Base-by-base conservation (phyloP, 2,888 invertebrate species). In the Netelia inedita region DNA sequence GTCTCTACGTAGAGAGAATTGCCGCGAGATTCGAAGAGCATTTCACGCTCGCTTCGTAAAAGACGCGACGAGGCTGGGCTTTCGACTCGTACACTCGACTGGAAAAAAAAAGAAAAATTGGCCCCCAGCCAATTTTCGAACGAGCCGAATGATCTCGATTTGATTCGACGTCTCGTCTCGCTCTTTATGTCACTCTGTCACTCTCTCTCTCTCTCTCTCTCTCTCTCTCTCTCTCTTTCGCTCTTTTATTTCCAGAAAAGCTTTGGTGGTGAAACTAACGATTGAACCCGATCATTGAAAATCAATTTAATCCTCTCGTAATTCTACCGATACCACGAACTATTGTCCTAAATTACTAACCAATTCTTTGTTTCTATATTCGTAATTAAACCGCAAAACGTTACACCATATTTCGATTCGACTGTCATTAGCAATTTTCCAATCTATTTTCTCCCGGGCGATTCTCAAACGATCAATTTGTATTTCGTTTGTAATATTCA, bases 111-210 rank as follows among this genome's bases (percentile, higher is more conserved):
- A 28, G 3, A 50, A 81, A 85, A 85, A 59, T 66, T 85, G 82
- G 85, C 79, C 57, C 10, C 28, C 9, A 71, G 79, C 85, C 85
- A 85, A 85, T 81, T 85, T 82, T 75, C 75, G 69, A 69, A 55
- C 63, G 69, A 74, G 35, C 50, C 74, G 81, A 81, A 81, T 84
- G 69, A 84, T 84, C 84, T 81, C 84, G 73, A 73, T 81, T 80
- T 80, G 81, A 81, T 81, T 84, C 61, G 55, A 76, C 63, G 46
- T 16, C 35, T 50, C 61, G 35, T 21, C 74, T 35, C 74, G 50
- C 50, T 41, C 66, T 16, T 43, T 50, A 63, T 41, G 65, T 57
- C 16, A 10, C 57, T 41, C 55, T 43, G 63, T 28, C 46, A 21
- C 21, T 46, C 65, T 16, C 74, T 35, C 50, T 43, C 21, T 46